Evolutionary conservation across 2,888 invertebrate genomes (phyloP).

Genomic region (Pyrrhia umbra): DNA sequence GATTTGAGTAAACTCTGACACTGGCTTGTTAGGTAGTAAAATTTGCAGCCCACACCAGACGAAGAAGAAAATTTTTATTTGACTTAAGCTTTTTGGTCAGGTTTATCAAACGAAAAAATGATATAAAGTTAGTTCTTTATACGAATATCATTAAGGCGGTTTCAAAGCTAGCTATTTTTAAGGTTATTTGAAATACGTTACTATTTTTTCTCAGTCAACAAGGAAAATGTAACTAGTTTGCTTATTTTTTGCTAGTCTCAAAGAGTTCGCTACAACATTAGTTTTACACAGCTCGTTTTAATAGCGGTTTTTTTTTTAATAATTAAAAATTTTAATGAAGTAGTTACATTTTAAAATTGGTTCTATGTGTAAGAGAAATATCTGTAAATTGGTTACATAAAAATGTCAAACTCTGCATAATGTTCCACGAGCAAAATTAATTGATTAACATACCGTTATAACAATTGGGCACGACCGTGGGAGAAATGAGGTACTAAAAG

Average conservation of each 20-base stretch:
- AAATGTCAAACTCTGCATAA: too few species aligned
- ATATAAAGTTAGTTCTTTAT: neutral
- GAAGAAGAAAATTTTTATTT: too few species aligned
- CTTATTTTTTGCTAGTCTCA: slow-evolving; percentile 29
- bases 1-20: too few species aligned
- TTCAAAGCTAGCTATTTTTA: too few species aligned
- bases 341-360: neutral
- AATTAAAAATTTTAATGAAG: neutral
- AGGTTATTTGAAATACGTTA: neutral
- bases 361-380: too few species aligned
- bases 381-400: too few species aligned
- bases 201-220: slow-evolving; percentile 1
- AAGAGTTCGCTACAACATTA: slow-evolving; percentile 27
- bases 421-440: neutral
- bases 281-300: slow-evolving; percentile 30
- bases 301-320: neutral
- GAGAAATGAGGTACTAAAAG: too few species aligned
- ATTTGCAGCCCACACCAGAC: too few species aligned
- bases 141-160: neutral
- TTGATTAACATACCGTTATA: neutral
- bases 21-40: too few species aligned
- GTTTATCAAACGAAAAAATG: neutral
- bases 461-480: neutral
- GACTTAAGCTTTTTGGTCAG: too few species aligned
- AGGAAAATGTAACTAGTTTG: slow-evolving; percentile 12